Evolutionary conservation across 2,888 invertebrate genomes (phyloP), one percentile per base, ranked within the genome.

Genomic region (Ellobium chinense): DNA sequence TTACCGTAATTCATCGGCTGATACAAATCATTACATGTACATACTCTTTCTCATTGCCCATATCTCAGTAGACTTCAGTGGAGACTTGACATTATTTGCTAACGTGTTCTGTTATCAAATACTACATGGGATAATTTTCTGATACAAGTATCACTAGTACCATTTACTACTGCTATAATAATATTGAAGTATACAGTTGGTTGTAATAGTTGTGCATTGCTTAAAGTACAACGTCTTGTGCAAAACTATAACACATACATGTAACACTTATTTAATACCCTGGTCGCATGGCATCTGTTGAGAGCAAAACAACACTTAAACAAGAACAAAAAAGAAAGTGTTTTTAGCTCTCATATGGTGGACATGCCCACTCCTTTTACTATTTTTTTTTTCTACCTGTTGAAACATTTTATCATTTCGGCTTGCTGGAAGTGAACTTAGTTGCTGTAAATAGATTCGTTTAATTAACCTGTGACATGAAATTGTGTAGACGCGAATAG

Each of bases 171-270:
- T 34, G 31, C 34, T 54, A 54, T 27, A 29, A 63, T 31, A 39
- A 14, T 62, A 65, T 21, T 21, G 27, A 46, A 29, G 34, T 63
- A 39, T 56, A 36, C 29, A 46, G 54, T 39, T 77, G 60, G 58
- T 60, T 77, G 77, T 68, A 68, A 68, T 69, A 69, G 37, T 68
- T 58, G 77, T 68, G 77, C 60, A 77, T 69, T 69, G 68, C 58
- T 69, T 77, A 29, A 27, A 63, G n/a, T 60, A n/a, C n/a, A n/a
- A 63, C 34, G 66, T 76, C 66, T 75, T 56, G 75, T 77, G 56
- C 66, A 12, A 24, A 46, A 46, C n/a, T 46, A 46, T 46, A 46
- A 7, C 7, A 46, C 7, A 7, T 46, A 18, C 46, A 46, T n/a
- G n/a, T 46, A 46, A 46, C 46, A 46, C 46, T 46, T 46, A 46